Conservation (phyloP, 2,113 vertebrate genomes). For the Albula glossodonta region DNA sequence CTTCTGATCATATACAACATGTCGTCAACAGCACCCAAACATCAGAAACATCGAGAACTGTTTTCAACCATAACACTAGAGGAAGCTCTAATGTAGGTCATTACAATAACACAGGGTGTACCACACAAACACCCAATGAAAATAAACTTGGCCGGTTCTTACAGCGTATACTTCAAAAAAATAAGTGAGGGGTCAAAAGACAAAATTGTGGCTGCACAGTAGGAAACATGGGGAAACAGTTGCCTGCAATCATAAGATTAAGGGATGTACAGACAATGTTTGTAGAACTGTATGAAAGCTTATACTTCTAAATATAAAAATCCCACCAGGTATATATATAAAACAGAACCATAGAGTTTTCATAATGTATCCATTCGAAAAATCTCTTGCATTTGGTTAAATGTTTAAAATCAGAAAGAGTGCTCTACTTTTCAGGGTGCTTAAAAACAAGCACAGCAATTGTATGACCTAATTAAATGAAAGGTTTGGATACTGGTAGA, state of each 20-base stretch:
- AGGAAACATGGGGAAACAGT: neutral
- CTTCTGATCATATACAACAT: conserved; percentile 12
- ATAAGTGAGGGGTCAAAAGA: conserved; percentile 63
- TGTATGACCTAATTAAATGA: no score
- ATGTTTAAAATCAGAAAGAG: no score
- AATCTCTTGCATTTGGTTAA: no score
- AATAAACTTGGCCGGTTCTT: conserved; percentile 87
- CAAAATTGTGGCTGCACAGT: neutral
- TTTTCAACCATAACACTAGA: conserved; percentile 55
- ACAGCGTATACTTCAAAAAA: conserved; percentile 84
- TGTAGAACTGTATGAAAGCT: no score
- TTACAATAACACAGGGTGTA: conserved; percentile 60
- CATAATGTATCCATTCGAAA: no score
- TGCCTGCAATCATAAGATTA: neutral
- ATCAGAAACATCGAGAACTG: conserved; percentile 65
- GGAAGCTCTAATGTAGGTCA: conserved; percentile 56
- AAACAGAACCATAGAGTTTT: no score
- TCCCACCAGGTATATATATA: no score
- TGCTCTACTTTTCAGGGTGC: no score
- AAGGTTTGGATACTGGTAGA: no score
- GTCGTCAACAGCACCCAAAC: conserved; percentile 37
- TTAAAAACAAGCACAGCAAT: no score
- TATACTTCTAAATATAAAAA: no score
- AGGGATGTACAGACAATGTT: neutral
- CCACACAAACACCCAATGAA: conserved; percentile 73